Base-by-base conservation (phyloP, 2,113 vertebrate species). In the Halcyon senegalensis region DNA sequence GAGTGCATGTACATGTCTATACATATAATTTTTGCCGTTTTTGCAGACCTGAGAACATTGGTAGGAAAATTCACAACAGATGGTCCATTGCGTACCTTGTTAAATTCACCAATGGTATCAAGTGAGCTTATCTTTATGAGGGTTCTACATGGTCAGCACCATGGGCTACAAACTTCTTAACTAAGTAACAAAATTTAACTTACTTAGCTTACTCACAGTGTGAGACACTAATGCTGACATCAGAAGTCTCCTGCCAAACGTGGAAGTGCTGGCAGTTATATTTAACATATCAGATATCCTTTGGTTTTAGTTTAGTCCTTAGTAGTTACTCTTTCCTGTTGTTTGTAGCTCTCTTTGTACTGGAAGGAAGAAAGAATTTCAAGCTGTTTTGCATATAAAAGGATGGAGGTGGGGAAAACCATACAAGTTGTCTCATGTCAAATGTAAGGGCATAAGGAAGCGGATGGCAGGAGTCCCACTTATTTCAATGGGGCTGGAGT, bases 91-190 rank as follows among this genome's bases (percentile, higher is more conserved):
- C 2, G 12, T 33, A 53, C n/a, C 21, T 51, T 69, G 16, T 33
- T 93, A 75, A 59, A 31, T 70, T 89, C 41, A 41, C n/a, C 2
- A 9, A 3, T 2, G 3, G 7, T 35, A 84, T 31, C 20, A 23
- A 23, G 10, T 15, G 13, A 39, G 6, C 15, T 50, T 80, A 15
- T 41, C 19, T 88, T 58, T 70, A 44, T 0, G 2, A 30, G 5
- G 3, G 11, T 43, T 70, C 53, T 77, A 24, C 0, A 0, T 62
- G 64, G 58, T 15, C n/a, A 43, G 31, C 62, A 66, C 0, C 0
- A 30, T 35, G 13, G 33, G 48, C 30, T 37, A 12, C 43, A 69
- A 28, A 86, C 59, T 41, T 70, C 41, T 92, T 44, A 83, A 90
- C 37, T 0, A 33, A 19, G 17, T n/a, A 70, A 37, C 10, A 70